A percentile compares a stretch with the other conserved stretches of the same genome.
Evolutionary conservation across 2,113 vertebrate species (phyloP).

Genomic region (Oncorhynchus gorbuscha): DNA sequence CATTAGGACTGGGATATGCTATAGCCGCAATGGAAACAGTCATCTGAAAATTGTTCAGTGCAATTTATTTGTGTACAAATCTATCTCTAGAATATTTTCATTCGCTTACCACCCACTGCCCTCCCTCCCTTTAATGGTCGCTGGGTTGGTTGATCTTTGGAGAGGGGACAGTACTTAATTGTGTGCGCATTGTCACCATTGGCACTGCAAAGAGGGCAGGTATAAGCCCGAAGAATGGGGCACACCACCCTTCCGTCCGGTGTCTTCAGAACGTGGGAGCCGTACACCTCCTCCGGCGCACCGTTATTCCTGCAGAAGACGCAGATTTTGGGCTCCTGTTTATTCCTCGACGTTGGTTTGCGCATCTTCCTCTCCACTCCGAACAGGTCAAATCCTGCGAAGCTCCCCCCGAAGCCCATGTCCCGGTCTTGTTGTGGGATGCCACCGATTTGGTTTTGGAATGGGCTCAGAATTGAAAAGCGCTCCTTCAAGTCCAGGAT

Average conservation of each 20-base stretch:
- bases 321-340: constrained; percentile 82
- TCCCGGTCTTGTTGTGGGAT: constrained; percentile 68
- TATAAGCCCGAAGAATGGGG: constrained; percentile 80
- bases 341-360: constrained; percentile 67
- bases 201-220: constrained; percentile 81
- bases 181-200: constrained; percentile 84
- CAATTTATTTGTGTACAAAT: constrained; percentile 62
- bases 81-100: constrained; percentile 74
- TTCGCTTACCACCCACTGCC: constrained; percentile 81
- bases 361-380: constrained; percentile 73
- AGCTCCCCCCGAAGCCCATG: constrained; percentile 65
- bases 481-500: constrained; percentile 77
- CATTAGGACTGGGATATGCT: constrained; percentile 62
- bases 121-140: constrained; percentile 78
- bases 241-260: constrained; percentile 80
- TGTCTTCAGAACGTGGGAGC: constrained; percentile 81
- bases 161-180: constrained; percentile 84
- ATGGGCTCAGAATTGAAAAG: constrained; percentile 76
- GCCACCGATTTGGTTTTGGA: constrained; percentile 66
- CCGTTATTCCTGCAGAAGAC: constrained; percentile 85
- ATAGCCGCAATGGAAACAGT: constrained; percentile 75
- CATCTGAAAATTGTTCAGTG: constrained; percentile 79
- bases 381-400: constrained; percentile 75
- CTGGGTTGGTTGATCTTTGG: constrained; percentile 78
- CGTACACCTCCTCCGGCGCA: constrained; percentile 80